Evolutionary conservation across 2,113 vertebrate genomes (phyloP), one percentile per base, ranked within the genome.

Genomic region (Pholis gunnellus): DNA sequence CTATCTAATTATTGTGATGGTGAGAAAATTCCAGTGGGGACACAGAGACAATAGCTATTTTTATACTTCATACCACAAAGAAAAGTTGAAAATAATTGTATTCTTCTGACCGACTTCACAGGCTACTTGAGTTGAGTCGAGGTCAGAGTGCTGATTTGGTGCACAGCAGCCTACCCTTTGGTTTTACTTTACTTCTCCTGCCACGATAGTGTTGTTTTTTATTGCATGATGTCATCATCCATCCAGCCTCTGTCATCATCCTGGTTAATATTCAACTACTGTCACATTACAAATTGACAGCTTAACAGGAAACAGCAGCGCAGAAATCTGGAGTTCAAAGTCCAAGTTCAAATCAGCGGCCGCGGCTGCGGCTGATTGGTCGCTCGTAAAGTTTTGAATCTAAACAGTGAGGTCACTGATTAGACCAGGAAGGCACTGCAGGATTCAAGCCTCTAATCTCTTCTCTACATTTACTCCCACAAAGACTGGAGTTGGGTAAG

Each of bases 231-330:
- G 75, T 89, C 83, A 84, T 75, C 42, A 29, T 65, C 11, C 22
- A 59, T 25, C n/a, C 57, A 63, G 2, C 48, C 70, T 50, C 31
- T 66, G 22, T 78, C 68, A 64, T 72, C 34, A 25, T 46, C 54
- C 5, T 40, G 34, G 85, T 91, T 92, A 90, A 93, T 92, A 46
- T 87, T 91, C 64, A 88, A 88, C 82, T 31, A 7, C 1, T 10
- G n/a, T 69, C 77, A 77, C 34, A 3, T 54, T 36, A 15, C 44
- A 3, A 14, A 17, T 34, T 40, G 9, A 78, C 2, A 7, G n/a
- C 65, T 72, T 27, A 83, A 69, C 79, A 81, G 78, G 73, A 69
- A 61, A 52, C 69, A 8, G 74, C 7, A 0, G 63, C 1, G 60
- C 27, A 60, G 5, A 67, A 38, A 50, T 77, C 13, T 52, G 22